Evolutionary conservation across 2,113 vertebrate genomes (phyloP).

Genomic region (Macroglossus sobrinus): DNA sequence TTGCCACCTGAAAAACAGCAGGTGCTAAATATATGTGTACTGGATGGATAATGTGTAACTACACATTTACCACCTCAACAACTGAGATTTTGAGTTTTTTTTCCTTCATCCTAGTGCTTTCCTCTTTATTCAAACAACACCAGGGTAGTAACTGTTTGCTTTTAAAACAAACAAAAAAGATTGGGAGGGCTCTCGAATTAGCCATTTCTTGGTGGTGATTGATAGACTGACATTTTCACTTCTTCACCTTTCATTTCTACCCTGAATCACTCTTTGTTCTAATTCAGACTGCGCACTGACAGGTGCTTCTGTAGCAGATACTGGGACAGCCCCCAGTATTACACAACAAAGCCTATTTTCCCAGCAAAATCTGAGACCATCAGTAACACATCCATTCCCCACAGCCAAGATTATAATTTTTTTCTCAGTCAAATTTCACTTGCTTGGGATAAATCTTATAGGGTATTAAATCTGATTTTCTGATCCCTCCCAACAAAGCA

Average conservation of each 20-base stretch:
- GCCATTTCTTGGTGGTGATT: background rate
- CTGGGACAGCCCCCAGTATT: background rate
- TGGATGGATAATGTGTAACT: no score
- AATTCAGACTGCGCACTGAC: background rate
- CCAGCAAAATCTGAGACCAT: background rate
- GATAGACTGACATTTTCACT: background rate
- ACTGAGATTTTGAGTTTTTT: background rate
- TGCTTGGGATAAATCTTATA: constrained; percentile 67
- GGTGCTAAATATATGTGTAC: background rate
- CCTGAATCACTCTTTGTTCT: background rate
- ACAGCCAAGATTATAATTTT: constrained; percentile 62
- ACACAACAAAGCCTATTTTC: background rate
- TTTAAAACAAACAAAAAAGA: background rate
- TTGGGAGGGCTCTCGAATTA: background rate
- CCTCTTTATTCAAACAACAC: background rate
- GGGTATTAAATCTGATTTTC: constrained; percentile 71
- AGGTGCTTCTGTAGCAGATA: background rate
- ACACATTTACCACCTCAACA: background rate
- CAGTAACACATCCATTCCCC: background rate
- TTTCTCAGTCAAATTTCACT: constrained; percentile 66
- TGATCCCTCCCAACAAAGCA: constrained; percentile 68
- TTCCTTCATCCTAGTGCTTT: background rate
- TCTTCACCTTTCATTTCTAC: background rate
- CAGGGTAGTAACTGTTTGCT: background rate
- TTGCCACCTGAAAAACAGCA: background rate